These are phyloP conservation scores for Petrocephalus zakoni DNA, from an alignment of 2,113 vertebrate genomes.

Conservation along the genomic window DNA sequence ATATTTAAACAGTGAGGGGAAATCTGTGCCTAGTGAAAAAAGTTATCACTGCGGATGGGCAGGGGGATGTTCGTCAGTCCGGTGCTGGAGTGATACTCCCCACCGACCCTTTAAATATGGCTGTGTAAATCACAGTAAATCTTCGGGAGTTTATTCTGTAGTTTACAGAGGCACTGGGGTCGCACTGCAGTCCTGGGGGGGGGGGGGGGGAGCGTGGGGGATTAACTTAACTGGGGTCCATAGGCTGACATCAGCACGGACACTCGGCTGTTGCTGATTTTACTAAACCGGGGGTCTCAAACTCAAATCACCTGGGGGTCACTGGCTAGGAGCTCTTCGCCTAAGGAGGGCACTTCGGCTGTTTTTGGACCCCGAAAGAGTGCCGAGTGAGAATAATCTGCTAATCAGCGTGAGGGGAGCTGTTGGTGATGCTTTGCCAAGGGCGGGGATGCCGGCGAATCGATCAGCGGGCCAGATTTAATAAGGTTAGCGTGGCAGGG, in stretches of 20 bases:
- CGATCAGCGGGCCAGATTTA: background rate
- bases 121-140: background rate
- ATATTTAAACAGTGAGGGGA: background rate
- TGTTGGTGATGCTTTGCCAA: background rate
- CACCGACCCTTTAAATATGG: background rate
- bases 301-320: background rate
- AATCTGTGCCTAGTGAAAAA: background rate
- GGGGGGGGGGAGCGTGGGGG: no score
- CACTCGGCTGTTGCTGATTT: background rate
- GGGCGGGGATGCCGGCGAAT: background rate
- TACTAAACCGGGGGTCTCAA: background rate
- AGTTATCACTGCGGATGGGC: background rate
- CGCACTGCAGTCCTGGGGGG: background rate
- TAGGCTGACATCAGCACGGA: background rate
- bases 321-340: background rate
- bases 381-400: background rate
- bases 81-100: background rate
- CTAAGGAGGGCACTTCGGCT: background rate
- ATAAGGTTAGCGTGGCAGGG: background rate
- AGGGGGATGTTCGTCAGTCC: background rate
- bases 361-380: background rate
- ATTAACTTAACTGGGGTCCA: background rate
- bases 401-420: background rate
- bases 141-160: background rate
- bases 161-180: background rate